Base-by-base conservation (phyloP, 2,113 vertebrate genomes). In the Hippocampus comes region DNA sequence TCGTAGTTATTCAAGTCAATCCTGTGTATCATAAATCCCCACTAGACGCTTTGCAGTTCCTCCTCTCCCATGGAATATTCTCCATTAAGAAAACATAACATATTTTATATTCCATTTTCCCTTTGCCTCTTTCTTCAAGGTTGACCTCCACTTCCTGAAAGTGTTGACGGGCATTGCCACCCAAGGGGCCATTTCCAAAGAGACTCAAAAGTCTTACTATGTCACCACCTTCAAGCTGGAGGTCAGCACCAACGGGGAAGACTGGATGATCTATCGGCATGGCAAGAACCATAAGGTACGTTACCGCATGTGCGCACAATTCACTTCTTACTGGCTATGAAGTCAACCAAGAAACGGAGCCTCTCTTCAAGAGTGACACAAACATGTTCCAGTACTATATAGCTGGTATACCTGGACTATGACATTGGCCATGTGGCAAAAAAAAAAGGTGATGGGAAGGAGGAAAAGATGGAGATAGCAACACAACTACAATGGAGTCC, bases 251-350 rank as follows among this genome's bases (percentile, higher is more conserved):
- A 99, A 98, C 0, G 97, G 97, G 0, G 97, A 99, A 75, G 97
- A 99, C 91, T 99, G 97, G 97, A 99, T 98, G 96, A 94, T 97
- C 68, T 98, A 97, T 85, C 92, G 97, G 2, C 95, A 98, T 0
- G 96, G 96, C 84, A 99, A 98, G 89, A 99, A 97, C 86, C 97
- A 97, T 89, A 98, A 97, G 95, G 97, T 97, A 91, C 20, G 38
- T 63, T 2, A 1, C 30, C 17, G 17, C 9, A 11, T 46, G 43
- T 46, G 5, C 43, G 12, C 48, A 53, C 17, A 53, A 18, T n/a
- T 56, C 3, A 25, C 55, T 12, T 8, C n/a, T 12, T n/a, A 11
- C n/a, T 56, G 9, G n/a, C 49, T 20, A 7, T 38, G 5, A 38
- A 38, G 34, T 38, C 34, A 38, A 38, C 34, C 34, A 38, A 38